Evolutionary conservation across 2,113 vertebrate genomes (phyloP).

Genomic region (Oreochromis aureus): DNA sequence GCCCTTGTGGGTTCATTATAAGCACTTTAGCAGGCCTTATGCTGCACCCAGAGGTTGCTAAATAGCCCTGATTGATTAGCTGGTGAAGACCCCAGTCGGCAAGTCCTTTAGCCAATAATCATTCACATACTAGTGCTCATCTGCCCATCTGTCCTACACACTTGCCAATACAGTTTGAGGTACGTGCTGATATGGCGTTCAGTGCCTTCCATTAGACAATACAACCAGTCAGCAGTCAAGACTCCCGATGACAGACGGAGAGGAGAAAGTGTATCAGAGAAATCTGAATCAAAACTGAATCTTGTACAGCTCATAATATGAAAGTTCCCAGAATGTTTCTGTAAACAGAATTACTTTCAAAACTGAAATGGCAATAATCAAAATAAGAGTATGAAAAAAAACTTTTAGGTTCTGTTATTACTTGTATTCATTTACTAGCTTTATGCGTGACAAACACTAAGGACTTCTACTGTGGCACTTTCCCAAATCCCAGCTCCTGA

Average conservation of each 20-base stretch:
- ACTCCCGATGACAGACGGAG: conserved; percentile 58
- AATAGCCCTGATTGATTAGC: conserved; percentile 74
- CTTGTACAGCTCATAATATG: not conserved
- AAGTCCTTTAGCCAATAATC: conserved; percentile 79
- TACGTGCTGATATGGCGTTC: conserved; percentile 72
- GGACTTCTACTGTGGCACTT: not conserved
- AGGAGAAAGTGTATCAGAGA: not conserved
- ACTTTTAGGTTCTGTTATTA: not conserved
- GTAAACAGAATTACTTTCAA: not conserved
- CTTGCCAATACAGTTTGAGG: conserved; percentile 78
- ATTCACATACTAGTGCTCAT: conserved; percentile 57
- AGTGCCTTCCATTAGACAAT: conserved; percentile 72
- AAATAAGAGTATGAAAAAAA: not conserved
- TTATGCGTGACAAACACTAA: not conserved
- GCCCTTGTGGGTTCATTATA: conserved; percentile 67
- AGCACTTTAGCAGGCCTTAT: conserved; percentile 43
- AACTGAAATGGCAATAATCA: not conserved
- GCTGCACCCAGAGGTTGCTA: not conserved
- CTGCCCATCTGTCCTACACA: conserved; percentile 45
- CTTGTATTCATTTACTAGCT: not conserved
- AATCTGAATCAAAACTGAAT: not conserved
- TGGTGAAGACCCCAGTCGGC: conserved; percentile 71
- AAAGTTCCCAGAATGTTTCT: not conserved
- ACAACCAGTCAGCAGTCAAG: conserved; percentile 81
- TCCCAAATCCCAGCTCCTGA: not conserved